phyloP scores from a whole-genome alignment of 2,888 invertebrate species.

The Melinaea menophilus region DNA sequence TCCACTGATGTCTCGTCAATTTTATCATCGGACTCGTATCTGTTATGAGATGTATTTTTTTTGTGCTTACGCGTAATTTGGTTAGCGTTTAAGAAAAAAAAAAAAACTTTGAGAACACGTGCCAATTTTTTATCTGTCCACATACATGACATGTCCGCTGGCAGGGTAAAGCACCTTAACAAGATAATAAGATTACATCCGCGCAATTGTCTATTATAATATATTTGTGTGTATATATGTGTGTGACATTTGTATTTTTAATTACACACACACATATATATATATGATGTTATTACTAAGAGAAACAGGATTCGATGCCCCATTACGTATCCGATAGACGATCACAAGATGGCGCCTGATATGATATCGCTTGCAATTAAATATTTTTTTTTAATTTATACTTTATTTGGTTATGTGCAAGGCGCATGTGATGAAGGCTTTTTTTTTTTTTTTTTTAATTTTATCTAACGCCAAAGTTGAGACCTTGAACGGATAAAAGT shows the following conservation, averaged over 20 bases:
- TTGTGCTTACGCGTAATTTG: conserved; percentile 25
- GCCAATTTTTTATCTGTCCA: conserved; percentile 27
- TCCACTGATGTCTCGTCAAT: not conserved
- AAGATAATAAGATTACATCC: conserved; percentile 17
- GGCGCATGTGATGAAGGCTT: conserved; percentile 54
- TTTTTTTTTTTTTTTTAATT: conserved; percentile 1
- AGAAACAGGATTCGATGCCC: conserved; percentile 15
- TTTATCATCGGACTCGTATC: not conserved
- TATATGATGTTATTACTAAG: no score
- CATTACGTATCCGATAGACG: conserved; percentile 5
- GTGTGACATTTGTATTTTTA: not conserved
- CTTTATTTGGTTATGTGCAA: conserved; percentile 37
- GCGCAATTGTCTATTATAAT: conserved; percentile 7
- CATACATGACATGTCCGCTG: conserved; percentile 23
- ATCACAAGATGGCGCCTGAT: conserved; percentile 43
- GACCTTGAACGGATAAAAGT: conserved; percentile 65
- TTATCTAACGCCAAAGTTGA: conserved; percentile 44
- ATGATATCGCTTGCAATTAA: conserved; percentile 47
- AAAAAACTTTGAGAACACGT: conserved; percentile 31
- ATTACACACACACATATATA: not conserved
- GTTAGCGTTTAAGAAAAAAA: conserved; percentile 26
- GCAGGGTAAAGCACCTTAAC: conserved; percentile 33
- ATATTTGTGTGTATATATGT: not conserved
- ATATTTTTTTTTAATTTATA: conserved; percentile 35
- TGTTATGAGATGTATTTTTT: conserved; percentile 14